phyloP scores from a whole-genome alignment of 2,888 invertebrate species.

The Rhaphigaster nebulosa region DNA sequence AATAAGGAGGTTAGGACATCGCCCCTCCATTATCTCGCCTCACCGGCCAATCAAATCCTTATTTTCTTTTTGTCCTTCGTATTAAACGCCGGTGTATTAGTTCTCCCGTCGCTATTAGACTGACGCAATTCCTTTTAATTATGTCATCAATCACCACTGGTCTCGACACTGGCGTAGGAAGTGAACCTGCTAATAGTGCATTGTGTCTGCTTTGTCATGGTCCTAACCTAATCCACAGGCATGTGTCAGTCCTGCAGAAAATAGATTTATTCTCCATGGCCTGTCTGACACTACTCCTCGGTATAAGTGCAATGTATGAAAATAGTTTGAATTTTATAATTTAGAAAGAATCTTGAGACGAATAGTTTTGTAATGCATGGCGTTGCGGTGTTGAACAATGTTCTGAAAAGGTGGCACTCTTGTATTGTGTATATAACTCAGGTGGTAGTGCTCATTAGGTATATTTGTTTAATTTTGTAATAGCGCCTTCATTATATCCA shows the following conservation, averaged over 20 bases:
- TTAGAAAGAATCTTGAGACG: not conserved
- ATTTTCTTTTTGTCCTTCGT: not conserved
- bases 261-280: not conserved
- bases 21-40: not conserved
- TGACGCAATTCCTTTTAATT: constrained; percentile 40
- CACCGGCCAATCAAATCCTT: constrained; percentile 23
- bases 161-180: not conserved
- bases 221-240: not conserved
- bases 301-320: not conserved
- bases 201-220: not conserved
- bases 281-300: not conserved
- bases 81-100: constrained; percentile 38
- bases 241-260: not conserved
- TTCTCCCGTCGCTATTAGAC: not conserved
- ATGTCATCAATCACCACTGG: constrained; percentile 5
- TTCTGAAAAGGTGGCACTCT: too few species aligned
- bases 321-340: not conserved
- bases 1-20: not conserved
- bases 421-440: too few species aligned
- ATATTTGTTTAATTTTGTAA: too few species aligned
- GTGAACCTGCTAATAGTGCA: not conserved
- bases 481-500: too few species aligned
- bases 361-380: not conserved
- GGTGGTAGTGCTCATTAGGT: too few species aligned
- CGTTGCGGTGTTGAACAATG: too few species aligned